Conservation (phyloP, 2,113 vertebrate genomes). For the Irena cyanogastra region DNA sequence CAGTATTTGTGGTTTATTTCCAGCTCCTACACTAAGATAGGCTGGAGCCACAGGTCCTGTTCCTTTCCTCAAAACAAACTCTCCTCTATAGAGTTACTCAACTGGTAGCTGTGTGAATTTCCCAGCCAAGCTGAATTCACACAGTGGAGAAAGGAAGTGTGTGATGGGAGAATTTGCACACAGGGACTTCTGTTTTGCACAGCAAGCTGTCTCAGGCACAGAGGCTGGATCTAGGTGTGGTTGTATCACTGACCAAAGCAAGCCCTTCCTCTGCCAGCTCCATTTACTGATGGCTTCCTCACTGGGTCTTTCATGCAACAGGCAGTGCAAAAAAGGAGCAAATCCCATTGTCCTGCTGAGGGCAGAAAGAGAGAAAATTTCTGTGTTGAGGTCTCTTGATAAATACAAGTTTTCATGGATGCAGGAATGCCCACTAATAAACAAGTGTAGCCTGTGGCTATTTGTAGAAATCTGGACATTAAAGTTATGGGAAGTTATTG, state of each 20-base stretch:
- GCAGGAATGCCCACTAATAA: not conserved
- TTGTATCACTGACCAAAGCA: not conserved
- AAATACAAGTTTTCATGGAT: not conserved
- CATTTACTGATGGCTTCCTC: not conserved
- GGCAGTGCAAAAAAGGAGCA: not conserved
- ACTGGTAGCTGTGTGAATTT: not conserved
- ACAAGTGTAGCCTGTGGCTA: not conserved
- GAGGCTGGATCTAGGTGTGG: not conserved
- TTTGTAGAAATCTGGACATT: not conserved
- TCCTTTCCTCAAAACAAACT: not conserved
- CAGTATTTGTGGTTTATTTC: not conserved
- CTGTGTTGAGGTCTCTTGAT: not conserved
- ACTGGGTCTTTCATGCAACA: not conserved
- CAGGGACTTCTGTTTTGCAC: not conserved
- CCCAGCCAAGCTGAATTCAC: not conserved
- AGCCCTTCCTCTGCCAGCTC: not conserved
- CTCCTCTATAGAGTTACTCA: not conserved
- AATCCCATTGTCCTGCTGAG: not conserved
- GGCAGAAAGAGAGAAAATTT: not conserved
- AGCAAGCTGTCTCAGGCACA: not conserved
- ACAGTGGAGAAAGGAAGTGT: not conserved
- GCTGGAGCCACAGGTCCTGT: not conserved
- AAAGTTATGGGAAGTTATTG: not conserved
- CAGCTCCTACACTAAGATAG: not conserved
- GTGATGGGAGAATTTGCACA: not conserved